A percentile compares a stretch with the other conserved stretches of the same genome.
Evolutionary conservation across 2,797 vertebrate species (phyloP).

Genomic region (Staurois parvus): DNA sequence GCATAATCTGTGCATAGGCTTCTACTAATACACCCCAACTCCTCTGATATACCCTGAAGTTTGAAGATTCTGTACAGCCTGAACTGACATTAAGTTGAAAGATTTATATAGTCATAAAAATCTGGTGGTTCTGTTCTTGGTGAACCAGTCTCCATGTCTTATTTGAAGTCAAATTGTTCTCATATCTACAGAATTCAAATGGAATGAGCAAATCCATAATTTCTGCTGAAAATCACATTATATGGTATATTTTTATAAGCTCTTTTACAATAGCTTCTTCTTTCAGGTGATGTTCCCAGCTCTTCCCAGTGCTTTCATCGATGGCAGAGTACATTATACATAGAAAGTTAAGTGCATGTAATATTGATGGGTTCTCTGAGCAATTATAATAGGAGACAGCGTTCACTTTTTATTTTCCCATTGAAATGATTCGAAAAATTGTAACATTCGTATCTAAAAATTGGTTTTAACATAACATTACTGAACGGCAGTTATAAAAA

Average conservation of each 20-base stretch:
- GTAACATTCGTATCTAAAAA: neutral
- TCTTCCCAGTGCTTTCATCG: neutral
- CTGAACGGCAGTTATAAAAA: neutral
- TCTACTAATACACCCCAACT: too few relatives aligned
- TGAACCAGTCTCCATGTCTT: too few relatives aligned
- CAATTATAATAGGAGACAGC: slow-evolving; percentile 1
- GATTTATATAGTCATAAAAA: too few relatives aligned
- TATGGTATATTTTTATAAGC: neutral
- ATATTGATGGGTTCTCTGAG: neutral
- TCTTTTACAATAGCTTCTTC: neutral
- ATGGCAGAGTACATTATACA: neutral
- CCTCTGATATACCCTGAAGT: too few relatives aligned
- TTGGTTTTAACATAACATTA: neutral
- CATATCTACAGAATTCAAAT: neutral
- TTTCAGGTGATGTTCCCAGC: neutral
- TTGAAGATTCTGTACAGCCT: too few relatives aligned
- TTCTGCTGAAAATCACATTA: neutral
- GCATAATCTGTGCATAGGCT: too few relatives aligned
- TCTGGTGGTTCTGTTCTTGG: too few relatives aligned
- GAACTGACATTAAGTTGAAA: too few relatives aligned
- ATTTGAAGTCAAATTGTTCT: too few relatives aligned
- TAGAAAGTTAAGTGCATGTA: neutral
- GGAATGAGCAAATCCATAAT: neutral
- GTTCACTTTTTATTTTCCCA: neutral
- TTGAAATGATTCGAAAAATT: neutral